Conservation (phyloP, 2,888 invertebrate genomes). For the Sinopyrophorus schimmeli region DNA sequence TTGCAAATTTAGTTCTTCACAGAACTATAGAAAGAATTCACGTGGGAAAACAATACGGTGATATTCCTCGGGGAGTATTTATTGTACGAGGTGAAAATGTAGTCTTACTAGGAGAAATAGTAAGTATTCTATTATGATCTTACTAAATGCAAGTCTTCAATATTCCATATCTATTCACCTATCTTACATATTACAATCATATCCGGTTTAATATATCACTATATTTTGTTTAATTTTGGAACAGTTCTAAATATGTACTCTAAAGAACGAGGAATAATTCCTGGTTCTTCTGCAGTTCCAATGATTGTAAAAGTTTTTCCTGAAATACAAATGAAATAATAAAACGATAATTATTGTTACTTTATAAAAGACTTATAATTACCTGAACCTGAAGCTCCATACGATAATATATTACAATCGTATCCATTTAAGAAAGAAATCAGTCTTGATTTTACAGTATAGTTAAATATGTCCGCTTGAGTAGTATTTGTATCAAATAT, state of each 20-base stretch:
- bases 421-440: constrained; percentile 59
- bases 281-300: constrained; percentile 64
- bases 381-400: constrained; percentile 89
- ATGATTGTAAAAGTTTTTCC: constrained; percentile 51
- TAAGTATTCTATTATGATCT: too few species aligned
- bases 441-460: constrained; percentile 44
- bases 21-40: constrained; percentile 97
- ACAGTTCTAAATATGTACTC: constrained; percentile 56
- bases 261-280: constrained; percentile 65
- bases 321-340: constrained; percentile 19
- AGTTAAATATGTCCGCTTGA: constrained; percentile 46
- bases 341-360: not conserved
- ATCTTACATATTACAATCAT: too few species aligned
- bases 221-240: constrained; percentile 30
- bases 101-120: constrained; percentile 95
- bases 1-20: constrained; percentile 95
- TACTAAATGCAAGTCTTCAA: too few species aligned
- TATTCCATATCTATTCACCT: too few species aligned
- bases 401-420: constrained; percentile 78
- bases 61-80: constrained; percentile 95
- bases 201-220: too few species aligned
- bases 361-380: constrained; percentile 54
- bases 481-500: constrained; percentile 42
- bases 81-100: constrained; percentile 99
- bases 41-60: constrained; percentile 95